Evolutionary conservation across 2,888 invertebrate genomes (phyloP).

Genomic region (Seira sanloemensis): DNA sequence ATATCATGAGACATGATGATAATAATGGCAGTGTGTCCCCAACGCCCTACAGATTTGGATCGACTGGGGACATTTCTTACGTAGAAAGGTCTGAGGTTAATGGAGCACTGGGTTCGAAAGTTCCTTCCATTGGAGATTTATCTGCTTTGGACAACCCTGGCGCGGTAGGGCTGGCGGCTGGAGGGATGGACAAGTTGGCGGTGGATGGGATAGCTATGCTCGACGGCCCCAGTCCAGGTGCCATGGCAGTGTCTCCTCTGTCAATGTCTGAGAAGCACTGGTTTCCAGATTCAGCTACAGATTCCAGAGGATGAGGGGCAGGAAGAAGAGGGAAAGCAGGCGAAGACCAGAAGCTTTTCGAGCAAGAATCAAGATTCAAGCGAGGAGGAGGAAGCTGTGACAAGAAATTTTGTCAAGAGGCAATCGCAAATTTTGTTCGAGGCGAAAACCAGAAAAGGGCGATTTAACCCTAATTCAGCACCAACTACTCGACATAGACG

Average conservation of each 20-base stretch:
- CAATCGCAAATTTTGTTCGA: constrained; percentile 72
- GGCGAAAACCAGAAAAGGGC: constrained; percentile 72
- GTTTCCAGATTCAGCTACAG: constrained; percentile 42
- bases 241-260: constrained; percentile 18
- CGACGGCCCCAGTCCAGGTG: not conserved
- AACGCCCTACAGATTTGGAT: constrained; percentile 32
- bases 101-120: constrained; percentile 28
- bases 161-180: too few species aligned
- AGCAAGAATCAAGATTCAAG: constrained; percentile 66
- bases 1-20: not conserved
- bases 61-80: constrained; percentile 29
- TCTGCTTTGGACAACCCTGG: constrained; percentile 7
- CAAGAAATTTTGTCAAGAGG: constrained; percentile 68
- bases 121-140: constrained; percentile 28
- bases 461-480: constrained; percentile 66
- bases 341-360: constrained; percentile 6
- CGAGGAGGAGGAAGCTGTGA: constrained; percentile 72
- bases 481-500: constrained; percentile 54
- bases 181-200: constrained; percentile 33
- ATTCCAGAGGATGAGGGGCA: constrained; percentile 29
- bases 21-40: constrained; percentile 24
- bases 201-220: constrained; percentile 29
- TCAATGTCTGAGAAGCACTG: constrained; percentile 39
- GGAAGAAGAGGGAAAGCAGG: constrained; percentile 32
- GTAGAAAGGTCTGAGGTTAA: not conserved